Conservation (phyloP, 1,140 invertebrate species). For the Papilio helenus region DNA sequence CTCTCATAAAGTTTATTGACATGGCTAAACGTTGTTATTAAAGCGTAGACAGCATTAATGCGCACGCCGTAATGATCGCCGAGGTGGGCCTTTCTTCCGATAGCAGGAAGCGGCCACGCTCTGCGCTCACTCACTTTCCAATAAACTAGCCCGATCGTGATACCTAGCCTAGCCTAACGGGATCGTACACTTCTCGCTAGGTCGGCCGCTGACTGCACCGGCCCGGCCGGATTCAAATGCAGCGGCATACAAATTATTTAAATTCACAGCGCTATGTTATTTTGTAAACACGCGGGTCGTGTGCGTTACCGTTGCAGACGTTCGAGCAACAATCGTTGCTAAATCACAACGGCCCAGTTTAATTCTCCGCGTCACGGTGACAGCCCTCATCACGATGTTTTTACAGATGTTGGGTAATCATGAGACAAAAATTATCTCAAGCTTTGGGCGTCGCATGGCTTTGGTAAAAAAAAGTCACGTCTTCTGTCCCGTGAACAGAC, state of each 20-base stretch:
- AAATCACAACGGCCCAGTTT: slow-evolving; percentile 46
- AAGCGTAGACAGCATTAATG: slow-evolving; percentile 31
- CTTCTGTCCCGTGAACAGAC: slow-evolving; percentile 44
- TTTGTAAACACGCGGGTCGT: slow-evolving; percentile 33
- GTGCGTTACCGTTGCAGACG: slow-evolving; percentile 37
- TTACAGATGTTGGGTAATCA: slow-evolving; percentile 15
- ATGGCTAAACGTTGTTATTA: slow-evolving; percentile 35
- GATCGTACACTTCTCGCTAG: slow-evolving; percentile 67
- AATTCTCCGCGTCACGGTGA: slow-evolving; percentile 56
- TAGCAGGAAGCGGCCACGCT: slow-evolving; percentile 64
- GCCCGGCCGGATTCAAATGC: slow-evolving; percentile 1
- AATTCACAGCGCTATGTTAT: slow-evolving; percentile 29
- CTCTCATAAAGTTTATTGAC: slow-evolving; percentile 40
- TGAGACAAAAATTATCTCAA: slow-evolving; percentile 43
- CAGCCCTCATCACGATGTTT: slow-evolving; percentile 58
- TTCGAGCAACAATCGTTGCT: slow-evolving; percentile 41
- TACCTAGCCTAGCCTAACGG: slow-evolving; percentile 78
- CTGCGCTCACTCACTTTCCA: slow-evolving; percentile 76
- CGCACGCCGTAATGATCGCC: slow-evolving; percentile 40
- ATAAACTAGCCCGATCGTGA: slow-evolving; percentile 78
- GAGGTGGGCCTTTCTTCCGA: slow-evolving; percentile 61
- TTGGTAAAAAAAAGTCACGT: slow-evolving; percentile 47
- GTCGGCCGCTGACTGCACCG: slow-evolving; percentile 60
- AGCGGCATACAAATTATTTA: slow-evolving; percentile 32
- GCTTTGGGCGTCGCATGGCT: slow-evolving; percentile 9